A percentile compares a stretch with the other conserved stretches of the same genome.
Conservation (phyloP, 2,888 invertebrate species). For the Habroteleia sp. region DNA sequence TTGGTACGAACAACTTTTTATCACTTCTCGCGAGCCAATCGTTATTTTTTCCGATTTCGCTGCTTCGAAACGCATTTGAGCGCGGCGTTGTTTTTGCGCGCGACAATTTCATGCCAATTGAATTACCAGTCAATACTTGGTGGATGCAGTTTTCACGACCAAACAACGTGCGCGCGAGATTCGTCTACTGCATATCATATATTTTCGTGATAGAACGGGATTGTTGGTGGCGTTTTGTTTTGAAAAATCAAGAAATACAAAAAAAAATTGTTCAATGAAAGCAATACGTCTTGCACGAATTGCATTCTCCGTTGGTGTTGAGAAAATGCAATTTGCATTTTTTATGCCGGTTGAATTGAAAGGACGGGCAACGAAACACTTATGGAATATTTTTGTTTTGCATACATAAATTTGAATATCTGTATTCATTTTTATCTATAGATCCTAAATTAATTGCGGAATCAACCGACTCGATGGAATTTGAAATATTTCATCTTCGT, state of each 20-base stretch:
- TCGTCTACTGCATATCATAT: too few relatives aligned
- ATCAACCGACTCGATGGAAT: too few relatives aligned
- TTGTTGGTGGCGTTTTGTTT: conserved; percentile 6
- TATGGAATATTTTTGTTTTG: too few relatives aligned
- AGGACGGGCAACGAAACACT: too few relatives aligned
- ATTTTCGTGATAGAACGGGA: conserved; percentile 6
- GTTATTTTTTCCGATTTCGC: conserved; percentile 4
- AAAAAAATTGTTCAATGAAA: conserved; percentile 26
- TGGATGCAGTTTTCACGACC: conserved; percentile 5
- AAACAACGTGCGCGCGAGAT: too few relatives aligned
- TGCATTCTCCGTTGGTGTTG: conserved; percentile 30
- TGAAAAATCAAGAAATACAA: too few relatives aligned
- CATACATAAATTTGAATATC: too few relatives aligned
- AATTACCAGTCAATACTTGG: conserved; percentile 18
- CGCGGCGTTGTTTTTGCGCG: conserved; percentile 8
- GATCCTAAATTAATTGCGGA: too few relatives aligned
- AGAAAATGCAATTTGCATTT: conserved; percentile 30
- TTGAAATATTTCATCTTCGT: too few relatives aligned
- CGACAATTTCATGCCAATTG: conserved; percentile 13
- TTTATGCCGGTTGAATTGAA: conserved; percentile 8
- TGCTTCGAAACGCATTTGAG: background rate
- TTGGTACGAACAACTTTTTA: conserved; percentile 31
- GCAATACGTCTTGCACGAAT: conserved; percentile 22
- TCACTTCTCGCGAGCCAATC: background rate
- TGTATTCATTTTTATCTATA: too few relatives aligned